Evolutionary conservation across 2,113 vertebrate genomes (phyloP), one percentile per base, ranked within the genome.

Genomic region (Hippocampus abdominalis): DNA sequence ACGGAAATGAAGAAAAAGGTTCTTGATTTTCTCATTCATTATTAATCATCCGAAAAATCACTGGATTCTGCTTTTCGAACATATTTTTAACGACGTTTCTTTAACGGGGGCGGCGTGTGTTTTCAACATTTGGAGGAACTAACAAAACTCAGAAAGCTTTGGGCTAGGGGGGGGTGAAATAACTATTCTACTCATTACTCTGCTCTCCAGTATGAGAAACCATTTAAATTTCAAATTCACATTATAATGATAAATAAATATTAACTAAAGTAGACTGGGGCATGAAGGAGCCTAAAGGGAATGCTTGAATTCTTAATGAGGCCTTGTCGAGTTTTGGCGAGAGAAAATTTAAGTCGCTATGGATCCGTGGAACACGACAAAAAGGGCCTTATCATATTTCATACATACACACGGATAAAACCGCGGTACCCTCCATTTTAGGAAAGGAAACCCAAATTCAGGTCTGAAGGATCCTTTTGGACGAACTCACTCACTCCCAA

Each of bases 201-300:
- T 57, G 6, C 61, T 69, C 42, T 40, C 29, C 54, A 63, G 69
- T 40, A 49, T 69, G 69, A 73, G 61, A 69, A 66, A 27, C 66
- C 49, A 74, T 62, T 68, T 25, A 49, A 73, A 23, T 82, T 54
- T 73, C 77, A 69, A 71, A 79, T 73, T 76, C 39, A 73, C 64
- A 51, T 71, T 81, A 51, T 46, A 66, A 78, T 29, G 51, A 70
- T 44, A 64, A 85, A 81, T 13, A 78, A 86, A 81, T 79, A 81
- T 81, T 73, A 74, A 86, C 79, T 72, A 74, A n/a, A 73, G 53
- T 3, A 82, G 71, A 77, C 53, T 80, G 77, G 67, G 84, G 70
- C 75, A 70, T 70, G 77, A 82, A 78, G 61, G 79, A 77, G 65
- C 64, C 46, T 39, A 61, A 70, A 53, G 25, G 68, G 70, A 36